Percentiles rank a stretch among this genome's conserved stretches.
Evolutionary conservation across 2,888 invertebrate species (phyloP).

Genomic region (Heteropelma amictum): DNA sequence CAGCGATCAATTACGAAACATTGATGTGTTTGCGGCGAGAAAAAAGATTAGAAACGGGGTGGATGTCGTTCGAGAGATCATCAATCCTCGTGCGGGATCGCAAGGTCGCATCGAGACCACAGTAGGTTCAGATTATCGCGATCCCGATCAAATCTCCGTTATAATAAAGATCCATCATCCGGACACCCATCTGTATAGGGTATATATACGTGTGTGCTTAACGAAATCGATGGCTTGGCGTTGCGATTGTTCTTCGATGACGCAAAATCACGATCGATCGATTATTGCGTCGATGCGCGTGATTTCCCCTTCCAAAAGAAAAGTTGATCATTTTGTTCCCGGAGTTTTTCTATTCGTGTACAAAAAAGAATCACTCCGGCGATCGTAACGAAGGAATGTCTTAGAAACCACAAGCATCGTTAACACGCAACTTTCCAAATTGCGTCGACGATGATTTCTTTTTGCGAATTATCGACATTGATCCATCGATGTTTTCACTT

Average conservation of each 20-base stretch:
- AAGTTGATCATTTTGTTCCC: conserved; percentile 36
- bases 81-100: conserved; percentile 20
- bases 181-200: neutral
- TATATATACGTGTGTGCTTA: neutral
- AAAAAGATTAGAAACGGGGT: conserved; percentile 49
- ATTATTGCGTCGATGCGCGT: conserved; percentile 38
- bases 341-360: conserved; percentile 41
- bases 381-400: conserved; percentile 41
- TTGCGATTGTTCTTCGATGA: conserved; percentile 41
- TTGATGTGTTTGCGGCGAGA: neutral
- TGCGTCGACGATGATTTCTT: conserved; percentile 14
- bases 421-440: conserved; percentile 39
- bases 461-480: conserved; percentile 28
- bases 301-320: conserved; percentile 17
- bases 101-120: conserved; percentile 22
- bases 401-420: conserved; percentile 48
- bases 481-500: conserved; percentile 27
- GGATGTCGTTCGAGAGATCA: conserved; percentile 22
- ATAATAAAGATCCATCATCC: conserved; percentile 10
- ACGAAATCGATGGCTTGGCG: conserved; percentile 28
- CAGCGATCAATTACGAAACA: conserved; percentile 33
- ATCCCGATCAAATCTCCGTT: neutral
- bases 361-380: conserved; percentile 26
- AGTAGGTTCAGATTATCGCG: conserved; percentile 8
- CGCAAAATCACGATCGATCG: conserved; percentile 38